Conservation (phyloP, 2,113 vertebrate genomes). For the Corydoras sp. region DNA sequence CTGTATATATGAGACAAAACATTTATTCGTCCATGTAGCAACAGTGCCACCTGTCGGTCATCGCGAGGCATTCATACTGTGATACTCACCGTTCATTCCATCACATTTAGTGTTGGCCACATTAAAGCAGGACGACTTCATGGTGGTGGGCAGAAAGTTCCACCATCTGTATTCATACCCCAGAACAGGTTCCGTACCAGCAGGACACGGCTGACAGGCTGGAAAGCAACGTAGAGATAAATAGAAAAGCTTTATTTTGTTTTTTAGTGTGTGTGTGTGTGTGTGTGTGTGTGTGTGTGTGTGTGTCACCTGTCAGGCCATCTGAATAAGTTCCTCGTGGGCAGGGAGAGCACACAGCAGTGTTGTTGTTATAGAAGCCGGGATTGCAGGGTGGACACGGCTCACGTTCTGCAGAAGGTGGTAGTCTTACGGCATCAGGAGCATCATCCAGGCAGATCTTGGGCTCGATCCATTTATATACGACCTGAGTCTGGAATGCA, state of each 20-base stretch:
- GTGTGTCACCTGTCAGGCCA: constrained; percentile 75
- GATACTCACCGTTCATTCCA: constrained; percentile 83
- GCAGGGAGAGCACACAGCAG: constrained; percentile 84
- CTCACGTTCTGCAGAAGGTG: constrained; percentile 81
- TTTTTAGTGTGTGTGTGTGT: no score
- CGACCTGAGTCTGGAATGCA: constrained; percentile 80
- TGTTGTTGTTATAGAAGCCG: constrained; percentile 89
- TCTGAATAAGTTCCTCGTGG: constrained; percentile 81
- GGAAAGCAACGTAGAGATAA: constrained; percentile 19
- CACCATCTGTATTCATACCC: constrained; percentile 97
- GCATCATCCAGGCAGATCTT: constrained; percentile 86
- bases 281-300: no score
- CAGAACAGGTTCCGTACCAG: constrained; percentile 85
- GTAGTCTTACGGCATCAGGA: constrained; percentile 68
- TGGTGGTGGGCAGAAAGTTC: constrained; percentile 87
- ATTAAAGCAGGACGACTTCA: constrained; percentile 97
- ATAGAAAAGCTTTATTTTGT: background rate
- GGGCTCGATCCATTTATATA: constrained; percentile 91
- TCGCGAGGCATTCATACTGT: no score
- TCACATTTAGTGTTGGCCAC: constrained; percentile 95
- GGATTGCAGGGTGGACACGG: constrained; percentile 96
- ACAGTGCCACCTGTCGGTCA: constrained; percentile 39
- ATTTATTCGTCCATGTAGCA: background rate
- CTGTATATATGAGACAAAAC: no score
- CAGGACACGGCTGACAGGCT: constrained; percentile 84